Evolutionary conservation across 2,888 invertebrate species (phyloP).

Genomic region (Spialia ferax): DNA sequence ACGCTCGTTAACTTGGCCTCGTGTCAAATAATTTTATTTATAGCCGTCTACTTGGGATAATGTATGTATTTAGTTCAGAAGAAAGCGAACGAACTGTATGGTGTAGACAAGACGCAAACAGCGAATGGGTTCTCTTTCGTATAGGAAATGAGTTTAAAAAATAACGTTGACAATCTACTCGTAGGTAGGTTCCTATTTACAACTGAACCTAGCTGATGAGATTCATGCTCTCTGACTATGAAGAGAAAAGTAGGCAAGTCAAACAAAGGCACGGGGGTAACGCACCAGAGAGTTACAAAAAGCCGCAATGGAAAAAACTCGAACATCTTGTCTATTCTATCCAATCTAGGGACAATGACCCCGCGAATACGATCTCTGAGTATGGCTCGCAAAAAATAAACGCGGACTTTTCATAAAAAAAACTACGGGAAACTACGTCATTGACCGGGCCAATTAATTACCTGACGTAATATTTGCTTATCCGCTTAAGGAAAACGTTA

Average conservation of each 20-base stretch:
- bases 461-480: slow-evolving; percentile 3
- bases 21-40: slow-evolving; percentile 48
- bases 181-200: not conserved
- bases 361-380: slow-evolving; percentile 64
- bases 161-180: not conserved
- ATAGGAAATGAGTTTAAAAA: not conserved
- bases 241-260: slow-evolving; percentile 40
- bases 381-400: slow-evolving; percentile 54
- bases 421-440: slow-evolving; percentile 47
- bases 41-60: slow-evolving; percentile 33
- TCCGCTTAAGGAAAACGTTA: slow-evolving; percentile 1
- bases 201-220: not conserved
- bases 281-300: slow-evolving; percentile 75
- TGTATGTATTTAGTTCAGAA: slow-evolving; percentile 23
- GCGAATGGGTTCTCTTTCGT: not conserved
- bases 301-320: slow-evolving; percentile 66
- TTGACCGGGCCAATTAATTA: slow-evolving; percentile 38
- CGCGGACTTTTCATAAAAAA: slow-evolving; percentile 49
- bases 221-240: slow-evolving; percentile 12
- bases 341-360: slow-evolving; percentile 75
- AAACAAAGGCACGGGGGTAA: slow-evolving; percentile 64
- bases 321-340: slow-evolving; percentile 63
- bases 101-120: not conserved
- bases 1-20: slow-evolving; percentile 45
- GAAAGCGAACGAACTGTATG: slow-evolving; percentile 18